Evolutionary conservation across 2,888 invertebrate genomes (phyloP).

Genomic region (Plebejus argus): DNA sequence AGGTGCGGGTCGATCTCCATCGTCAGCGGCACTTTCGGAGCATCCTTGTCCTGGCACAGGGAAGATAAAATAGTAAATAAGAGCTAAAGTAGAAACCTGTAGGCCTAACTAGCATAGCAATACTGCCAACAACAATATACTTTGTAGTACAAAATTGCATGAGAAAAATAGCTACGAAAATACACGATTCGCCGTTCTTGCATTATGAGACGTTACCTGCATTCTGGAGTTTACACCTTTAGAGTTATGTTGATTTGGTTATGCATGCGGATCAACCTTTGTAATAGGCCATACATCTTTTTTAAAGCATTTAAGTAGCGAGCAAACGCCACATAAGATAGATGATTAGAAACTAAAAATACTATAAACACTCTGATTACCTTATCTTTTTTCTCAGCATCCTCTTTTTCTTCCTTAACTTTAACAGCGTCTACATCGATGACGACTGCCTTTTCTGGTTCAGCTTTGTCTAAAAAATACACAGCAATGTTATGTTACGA

Average conservation of each 20-base stretch:
- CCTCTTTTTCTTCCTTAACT: slow-evolving; percentile 70
- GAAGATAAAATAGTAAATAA: background rate
- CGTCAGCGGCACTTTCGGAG: slow-evolving; percentile 68
- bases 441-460: slow-evolving; percentile 66
- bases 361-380: slow-evolving; percentile 45
- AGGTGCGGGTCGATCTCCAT: slow-evolving; percentile 78
- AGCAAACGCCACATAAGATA: too few species aligned
- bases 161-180: too few species aligned
- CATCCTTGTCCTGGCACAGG: slow-evolving; percentile 56
- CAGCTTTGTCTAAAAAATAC: slow-evolving; percentile 57
- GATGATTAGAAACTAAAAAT: too few species aligned
- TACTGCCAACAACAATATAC: too few species aligned
- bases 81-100: too few species aligned
- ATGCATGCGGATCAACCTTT: too few species aligned
- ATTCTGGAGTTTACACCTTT: too few species aligned
- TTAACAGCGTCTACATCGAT: slow-evolving; percentile 72
- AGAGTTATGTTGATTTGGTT: too few species aligned
- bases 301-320: too few species aligned
- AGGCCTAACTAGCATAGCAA: too few species aligned
- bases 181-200: too few species aligned
- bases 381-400: slow-evolving; percentile 62
- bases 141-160: too few species aligned
- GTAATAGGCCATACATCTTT: background rate
- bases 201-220: background rate
- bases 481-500: slow-evolving; percentile 4